Conservation (phyloP, 2,797 vertebrate genomes). For the Hipposideros larvatus region DNA sequence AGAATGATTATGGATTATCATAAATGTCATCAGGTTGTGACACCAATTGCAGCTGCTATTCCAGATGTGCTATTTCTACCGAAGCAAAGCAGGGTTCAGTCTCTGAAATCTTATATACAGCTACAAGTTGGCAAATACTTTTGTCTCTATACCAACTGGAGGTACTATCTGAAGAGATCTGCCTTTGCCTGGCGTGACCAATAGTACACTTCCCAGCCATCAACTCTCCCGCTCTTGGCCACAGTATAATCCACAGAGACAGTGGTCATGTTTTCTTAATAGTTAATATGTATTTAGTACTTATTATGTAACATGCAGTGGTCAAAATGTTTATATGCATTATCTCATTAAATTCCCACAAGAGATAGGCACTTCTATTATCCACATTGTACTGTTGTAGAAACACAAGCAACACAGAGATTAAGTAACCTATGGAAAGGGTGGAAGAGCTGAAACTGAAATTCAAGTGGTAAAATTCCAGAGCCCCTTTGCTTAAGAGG, state of each 20-base stretch:
- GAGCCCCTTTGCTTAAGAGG: background rate
- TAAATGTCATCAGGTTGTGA: conserved; percentile 46
- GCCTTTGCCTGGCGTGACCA: background rate
- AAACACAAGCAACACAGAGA: conserved; percentile 1
- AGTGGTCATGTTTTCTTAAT: background rate
- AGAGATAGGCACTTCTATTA: background rate
- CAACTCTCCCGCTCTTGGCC: background rate
- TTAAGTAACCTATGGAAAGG: background rate
- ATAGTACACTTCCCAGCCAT: background rate
- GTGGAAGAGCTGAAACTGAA: background rate
- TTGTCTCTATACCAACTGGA: background rate
- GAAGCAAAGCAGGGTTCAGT: background rate
- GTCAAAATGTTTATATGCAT: conserved; percentile 29
- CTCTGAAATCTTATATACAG: background rate
- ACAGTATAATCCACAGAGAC: background rate
- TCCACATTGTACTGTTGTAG: background rate
- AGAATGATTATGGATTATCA: conserved; percentile 43
- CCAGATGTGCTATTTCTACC: conserved; percentile 4
- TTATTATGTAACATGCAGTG: background rate
- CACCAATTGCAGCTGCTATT: background rate
- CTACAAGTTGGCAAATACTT: background rate
- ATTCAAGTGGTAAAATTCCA: background rate
- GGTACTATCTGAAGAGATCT: background rate
- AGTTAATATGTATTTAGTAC: background rate
- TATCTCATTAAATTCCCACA: conserved; percentile 34